Base-by-base conservation (phyloP, 2,797 vertebrate species). In the Synanceia verrucosa region DNA sequence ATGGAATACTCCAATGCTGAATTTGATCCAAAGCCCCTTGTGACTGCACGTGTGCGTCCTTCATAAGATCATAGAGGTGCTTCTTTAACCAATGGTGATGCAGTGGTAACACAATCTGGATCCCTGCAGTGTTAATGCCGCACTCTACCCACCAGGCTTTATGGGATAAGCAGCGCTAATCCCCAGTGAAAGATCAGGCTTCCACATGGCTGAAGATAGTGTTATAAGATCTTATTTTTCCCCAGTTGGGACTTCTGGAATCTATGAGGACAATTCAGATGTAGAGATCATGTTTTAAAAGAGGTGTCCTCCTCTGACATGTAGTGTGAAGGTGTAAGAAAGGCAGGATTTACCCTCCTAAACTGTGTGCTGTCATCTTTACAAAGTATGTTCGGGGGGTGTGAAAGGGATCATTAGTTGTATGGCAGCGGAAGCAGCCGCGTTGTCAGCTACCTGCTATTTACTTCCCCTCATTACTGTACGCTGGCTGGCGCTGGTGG, bases 381-480 rank as follows among this genome's bases (percentile, higher is more conserved):
- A 90, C 39, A 93, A 91, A 92, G 59, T 87, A 78, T 90, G 86
- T 87, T 91, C 92, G 88, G 80, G 65, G 61, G 83, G 86, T 82
- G 87, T 92, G 83, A 89, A 92, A 91, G 89, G 85, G 87, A 92
- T 91, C 90, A 90, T 77, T 90, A 90, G 90, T 89, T 80, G 82
- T 84, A 83, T 89, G 69, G 78, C 82, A 88, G 83, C 68, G 89
- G 91, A 91, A 77, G 88, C 74, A 79, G 78, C 78, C 41, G 53
- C 66, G 69, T 88, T 89, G 91, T 94, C 88, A 92, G 88, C 88
- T 92, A 91, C 86, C 86, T 87, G 91, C 91, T 93, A 93, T 94
- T 94, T 92, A 93, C 89, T 86, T 92, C 81, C 85, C 75, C 85
- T 79, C 89, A 88, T 88, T 94, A 91, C 89, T 91, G 86, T 79